Evolutionary conservation across 2,888 invertebrate genomes (phyloP).

Genomic region (Monopis laevigella): DNA sequence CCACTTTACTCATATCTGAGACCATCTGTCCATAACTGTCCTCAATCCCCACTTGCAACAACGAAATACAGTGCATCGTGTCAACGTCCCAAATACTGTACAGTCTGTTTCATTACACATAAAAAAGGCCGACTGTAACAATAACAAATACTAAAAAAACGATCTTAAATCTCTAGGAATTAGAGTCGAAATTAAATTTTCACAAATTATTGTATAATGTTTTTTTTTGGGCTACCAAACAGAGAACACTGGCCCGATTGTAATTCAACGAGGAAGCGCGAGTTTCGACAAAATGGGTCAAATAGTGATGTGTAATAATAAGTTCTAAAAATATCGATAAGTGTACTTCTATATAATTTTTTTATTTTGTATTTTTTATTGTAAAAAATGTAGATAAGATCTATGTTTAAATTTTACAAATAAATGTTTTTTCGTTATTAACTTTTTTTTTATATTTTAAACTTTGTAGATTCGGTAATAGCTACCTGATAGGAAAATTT

Average conservation of each 20-base stretch:
- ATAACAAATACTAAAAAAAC: too few species aligned
- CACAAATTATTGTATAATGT: background rate
- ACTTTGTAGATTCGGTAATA: too few species aligned
- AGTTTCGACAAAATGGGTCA: conserved; percentile 51
- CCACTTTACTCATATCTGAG: too few species aligned
- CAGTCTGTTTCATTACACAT: background rate
- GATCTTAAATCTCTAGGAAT: background rate
- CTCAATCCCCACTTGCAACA: conserved; percentile 1
- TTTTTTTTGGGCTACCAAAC: conserved; percentile 9
- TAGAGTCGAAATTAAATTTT: conserved; percentile 1
- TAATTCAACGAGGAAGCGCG: conserved; percentile 42
- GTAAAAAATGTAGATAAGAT: too few species aligned
- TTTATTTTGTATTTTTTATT: too few species aligned
- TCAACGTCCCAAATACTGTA: conserved; percentile 3
- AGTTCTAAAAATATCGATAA: too few species aligned
- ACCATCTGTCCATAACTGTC: too few species aligned
- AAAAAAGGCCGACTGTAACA: background rate
- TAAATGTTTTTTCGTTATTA: too few species aligned
- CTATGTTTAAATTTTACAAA: too few species aligned
- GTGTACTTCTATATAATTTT: too few species aligned
- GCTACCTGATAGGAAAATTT: too few species aligned
- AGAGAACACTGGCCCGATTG: conserved; percentile 43
- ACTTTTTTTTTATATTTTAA: too few species aligned
- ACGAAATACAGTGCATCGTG: background rate
- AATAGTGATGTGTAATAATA: conserved; percentile 8